Evolutionary conservation across 1,140 invertebrate genomes (phyloP), one percentile per base, ranked within the genome.

Genomic region (Eueides isabella): DNA sequence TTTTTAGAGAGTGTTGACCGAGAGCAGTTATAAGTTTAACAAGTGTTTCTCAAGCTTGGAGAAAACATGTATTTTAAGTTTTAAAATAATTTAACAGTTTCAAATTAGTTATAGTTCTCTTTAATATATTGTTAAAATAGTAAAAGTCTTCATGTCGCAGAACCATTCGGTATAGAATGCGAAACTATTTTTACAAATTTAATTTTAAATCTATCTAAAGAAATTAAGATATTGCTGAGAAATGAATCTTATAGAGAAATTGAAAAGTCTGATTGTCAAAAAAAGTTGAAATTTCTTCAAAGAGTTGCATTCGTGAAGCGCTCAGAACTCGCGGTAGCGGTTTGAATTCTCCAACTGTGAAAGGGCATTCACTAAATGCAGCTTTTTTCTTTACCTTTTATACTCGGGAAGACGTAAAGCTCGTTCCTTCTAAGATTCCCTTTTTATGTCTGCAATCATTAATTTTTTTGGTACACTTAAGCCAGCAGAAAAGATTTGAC

Each of bases 331-430:
- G 83, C 83, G 82, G 83, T 84, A 84, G 84, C 85, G 85, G 85
- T 88, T 81, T 88, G 89, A 89, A 90, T 86, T 88, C 81, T 71
- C 86, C 79, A 80, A 77, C 85, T 83, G 80, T 92, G 90, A 92
- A 92, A 89, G 80, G 85, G 83, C 83, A 92, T 92, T 92, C 90
- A 90, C 88, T 88, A 90, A 92, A 89, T 92, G 85, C 87, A 88
- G 85, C 81, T 82, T 85, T 84, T 88, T 88, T 88, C 86, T 88
- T 87, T 88, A 85, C 83, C 84, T 88, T 90, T 89, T 89, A 89
- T 89, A 83, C 85, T 87, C 67, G 83, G 83, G 88, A 90, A 90
- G 88, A 90, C 85, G 84, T 79, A 81, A 77, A 88, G 78, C 85
- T 85, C 87, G 85, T 88, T 88, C 77, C 88, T 88, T 85, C 86